These are phyloP conservation scores for Drosophila watanabei DNA, from an alignment of 1,140 invertebrate species.

Conservation along the genomic window DNA sequence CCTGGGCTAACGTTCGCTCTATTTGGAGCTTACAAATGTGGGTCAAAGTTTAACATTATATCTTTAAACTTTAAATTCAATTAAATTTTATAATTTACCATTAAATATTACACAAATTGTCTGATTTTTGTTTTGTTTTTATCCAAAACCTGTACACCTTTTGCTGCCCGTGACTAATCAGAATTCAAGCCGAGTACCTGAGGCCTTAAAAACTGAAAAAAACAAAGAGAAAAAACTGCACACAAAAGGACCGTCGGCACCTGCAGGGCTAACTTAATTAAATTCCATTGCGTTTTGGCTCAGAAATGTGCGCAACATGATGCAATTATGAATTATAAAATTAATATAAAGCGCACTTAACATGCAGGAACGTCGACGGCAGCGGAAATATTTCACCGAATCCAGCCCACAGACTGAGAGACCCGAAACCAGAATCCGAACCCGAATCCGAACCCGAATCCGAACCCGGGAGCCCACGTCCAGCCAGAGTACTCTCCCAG, in stretches of 20 bases:
- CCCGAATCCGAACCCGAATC: not conserved
- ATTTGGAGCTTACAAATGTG: constrained; percentile 4
- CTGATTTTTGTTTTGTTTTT: not conserved
- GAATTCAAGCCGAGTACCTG: constrained; percentile 57
- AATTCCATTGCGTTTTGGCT: constrained; percentile 68
- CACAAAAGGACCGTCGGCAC: constrained; percentile 48
- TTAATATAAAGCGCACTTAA: constrained; percentile 64
- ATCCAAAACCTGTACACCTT: constrained; percentile 1
- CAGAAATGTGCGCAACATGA: constrained; percentile 62
- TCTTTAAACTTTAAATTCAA: not conserved
- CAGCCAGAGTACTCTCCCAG: constrained; percentile 5
- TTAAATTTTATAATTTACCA: not conserved
- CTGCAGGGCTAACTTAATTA: constrained; percentile 60
- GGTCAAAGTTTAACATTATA: not conserved
- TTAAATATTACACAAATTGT: not conserved
- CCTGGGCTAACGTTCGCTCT: not conserved
- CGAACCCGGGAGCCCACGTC: not conserved
- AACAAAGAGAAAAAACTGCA: constrained; percentile 21
- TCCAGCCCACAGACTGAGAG: constrained; percentile 29
- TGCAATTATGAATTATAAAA: constrained; percentile 73
- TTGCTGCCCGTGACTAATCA: constrained; percentile 41
- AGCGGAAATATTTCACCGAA: constrained; percentile 64
- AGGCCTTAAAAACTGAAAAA: constrained; percentile 27
- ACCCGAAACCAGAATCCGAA: constrained; percentile 2
- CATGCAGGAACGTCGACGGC: constrained; percentile 49